Percentiles rank a stretch among this genome's conserved stretches.
Conservation (phyloP, 2,888 invertebrate genomes). For the Allygus modestus region DNA sequence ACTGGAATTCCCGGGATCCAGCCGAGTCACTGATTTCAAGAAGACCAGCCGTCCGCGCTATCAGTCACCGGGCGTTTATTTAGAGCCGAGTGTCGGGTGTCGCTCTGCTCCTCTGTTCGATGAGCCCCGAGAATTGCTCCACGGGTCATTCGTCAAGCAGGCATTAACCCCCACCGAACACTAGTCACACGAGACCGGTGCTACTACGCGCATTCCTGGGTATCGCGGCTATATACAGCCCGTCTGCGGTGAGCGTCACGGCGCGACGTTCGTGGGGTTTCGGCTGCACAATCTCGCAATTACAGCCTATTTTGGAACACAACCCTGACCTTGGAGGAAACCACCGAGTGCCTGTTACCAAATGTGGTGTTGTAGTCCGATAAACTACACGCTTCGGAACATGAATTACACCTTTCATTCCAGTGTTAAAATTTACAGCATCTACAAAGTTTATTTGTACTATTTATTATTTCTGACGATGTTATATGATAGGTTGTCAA, state of each 20-base stretch:
- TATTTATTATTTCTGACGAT: too few relatives aligned
- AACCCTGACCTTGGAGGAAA: constrained; percentile 27
- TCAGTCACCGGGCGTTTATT: not conserved
- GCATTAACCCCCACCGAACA: not conserved
- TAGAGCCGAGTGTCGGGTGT: not conserved
- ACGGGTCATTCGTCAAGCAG: not conserved
- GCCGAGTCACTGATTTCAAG: not conserved
- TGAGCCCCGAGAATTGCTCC: not conserved
- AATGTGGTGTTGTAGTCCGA: not conserved
- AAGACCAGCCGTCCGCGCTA: not conserved
- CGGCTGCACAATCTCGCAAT: constrained; percentile 7
- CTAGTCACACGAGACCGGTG: not conserved
- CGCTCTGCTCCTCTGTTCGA: not conserved
- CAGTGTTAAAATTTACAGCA: too few relatives aligned
- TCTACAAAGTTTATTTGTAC: too few relatives aligned
- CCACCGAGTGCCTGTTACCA: not conserved
- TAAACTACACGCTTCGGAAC: too few relatives aligned
- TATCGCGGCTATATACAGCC: not conserved
- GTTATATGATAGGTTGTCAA: too few relatives aligned
- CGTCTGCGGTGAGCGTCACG: not conserved
- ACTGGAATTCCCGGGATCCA: not conserved
- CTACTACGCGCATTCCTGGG: not conserved
- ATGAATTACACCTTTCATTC: too few relatives aligned
- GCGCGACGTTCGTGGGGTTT: not conserved
- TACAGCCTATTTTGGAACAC: constrained; percentile 11